Evolutionary conservation across 2,113 vertebrate genomes (phyloP).

Genomic region (Tragelaphus imberbis): DNA sequence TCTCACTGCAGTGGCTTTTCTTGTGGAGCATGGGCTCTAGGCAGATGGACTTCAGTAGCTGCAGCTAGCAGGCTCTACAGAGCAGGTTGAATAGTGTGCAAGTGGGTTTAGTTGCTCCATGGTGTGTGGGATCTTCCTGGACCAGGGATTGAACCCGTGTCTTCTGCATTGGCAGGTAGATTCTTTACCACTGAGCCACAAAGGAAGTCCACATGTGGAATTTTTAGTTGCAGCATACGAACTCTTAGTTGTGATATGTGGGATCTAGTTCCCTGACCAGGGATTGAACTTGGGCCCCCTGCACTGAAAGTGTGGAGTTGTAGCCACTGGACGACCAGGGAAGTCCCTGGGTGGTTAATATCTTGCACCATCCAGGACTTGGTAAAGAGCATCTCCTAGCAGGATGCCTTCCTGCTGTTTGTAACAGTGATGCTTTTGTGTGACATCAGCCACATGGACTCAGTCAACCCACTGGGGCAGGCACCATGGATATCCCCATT

Average conservation of each 20-base stretch:
- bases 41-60: not conserved
- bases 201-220: not conserved
- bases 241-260: not conserved
- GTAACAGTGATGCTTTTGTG: not conserved
- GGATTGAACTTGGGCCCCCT: not conserved
- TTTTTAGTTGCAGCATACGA: not conserved
- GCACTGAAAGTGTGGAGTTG: not conserved
- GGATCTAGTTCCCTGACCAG: not conserved
- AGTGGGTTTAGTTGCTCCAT: not conserved
- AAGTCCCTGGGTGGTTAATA: not conserved
- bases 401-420: not conserved
- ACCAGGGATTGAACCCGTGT: not conserved
- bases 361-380: not conserved
- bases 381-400: not conserved
- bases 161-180: not conserved
- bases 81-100: not conserved
- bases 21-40: not conserved
- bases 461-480: not conserved
- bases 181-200: not conserved
- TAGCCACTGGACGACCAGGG: not conserved
- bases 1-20: not conserved
- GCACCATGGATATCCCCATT: accelerated
- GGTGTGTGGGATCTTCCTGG: not conserved
- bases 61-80: not conserved
- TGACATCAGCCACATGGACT: not conserved